Conservation (phyloP, 1,140 invertebrate genomes). For the Frieseomelitta varia region DNA sequence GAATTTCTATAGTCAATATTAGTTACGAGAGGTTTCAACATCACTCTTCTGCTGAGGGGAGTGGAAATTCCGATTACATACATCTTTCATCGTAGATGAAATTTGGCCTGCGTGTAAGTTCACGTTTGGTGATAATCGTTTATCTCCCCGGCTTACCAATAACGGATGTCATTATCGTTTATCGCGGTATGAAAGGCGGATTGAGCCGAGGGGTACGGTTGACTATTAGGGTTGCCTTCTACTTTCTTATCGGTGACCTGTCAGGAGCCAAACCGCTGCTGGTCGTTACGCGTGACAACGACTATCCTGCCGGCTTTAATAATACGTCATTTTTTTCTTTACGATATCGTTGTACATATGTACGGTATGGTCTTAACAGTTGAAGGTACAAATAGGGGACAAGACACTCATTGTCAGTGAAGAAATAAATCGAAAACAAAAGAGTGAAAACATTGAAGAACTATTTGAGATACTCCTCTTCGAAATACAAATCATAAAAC, state of each 20-base stretch:
- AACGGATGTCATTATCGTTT: conserved; percentile 74
- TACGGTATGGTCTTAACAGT: no score
- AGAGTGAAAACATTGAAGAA: no score
- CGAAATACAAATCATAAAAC: no score
- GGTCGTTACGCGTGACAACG: conserved; percentile 8
- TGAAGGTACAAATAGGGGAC: no score
- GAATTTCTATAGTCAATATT: background rate
- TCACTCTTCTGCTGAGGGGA: background rate
- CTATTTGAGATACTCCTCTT: no score
- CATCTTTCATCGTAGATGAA: background rate
- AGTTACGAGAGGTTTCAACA: background rate
- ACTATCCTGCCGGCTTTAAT: background rate
- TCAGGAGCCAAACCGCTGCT: conserved; percentile 8
- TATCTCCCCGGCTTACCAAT: conserved; percentile 69
- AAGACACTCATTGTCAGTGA: no score
- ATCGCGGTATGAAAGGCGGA: conserved; percentile 61
- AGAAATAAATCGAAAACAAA: no score
- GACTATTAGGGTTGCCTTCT: conserved; percentile 59
- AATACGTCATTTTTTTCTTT: background rate
- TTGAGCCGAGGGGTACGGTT: conserved; percentile 53
- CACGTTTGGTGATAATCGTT: conserved; percentile 53
- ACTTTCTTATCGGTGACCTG: conserved; percentile 65
- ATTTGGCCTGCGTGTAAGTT: conserved; percentile 18
- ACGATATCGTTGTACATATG: background rate
- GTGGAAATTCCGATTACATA: background rate